Evolutionary conservation across 2,888 invertebrate genomes (phyloP).

Genomic region (Dichetophora obliterata): DNA sequence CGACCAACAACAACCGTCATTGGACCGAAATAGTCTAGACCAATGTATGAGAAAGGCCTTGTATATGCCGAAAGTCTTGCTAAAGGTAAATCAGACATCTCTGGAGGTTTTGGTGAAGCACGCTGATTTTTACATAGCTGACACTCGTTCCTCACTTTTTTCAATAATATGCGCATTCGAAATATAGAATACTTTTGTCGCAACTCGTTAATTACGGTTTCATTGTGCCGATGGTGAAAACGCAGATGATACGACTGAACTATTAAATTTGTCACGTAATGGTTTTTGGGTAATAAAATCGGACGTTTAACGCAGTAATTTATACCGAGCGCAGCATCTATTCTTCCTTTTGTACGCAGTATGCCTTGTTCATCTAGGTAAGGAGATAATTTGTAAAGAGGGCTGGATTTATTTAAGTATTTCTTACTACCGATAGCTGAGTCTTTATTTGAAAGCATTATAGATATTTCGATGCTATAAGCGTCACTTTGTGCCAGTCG

Average conservation of each 20-base stretch:
- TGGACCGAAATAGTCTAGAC: slow-evolving; percentile 47
- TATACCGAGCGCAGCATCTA: neutral
- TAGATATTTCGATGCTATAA: neutral
- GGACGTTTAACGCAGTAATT: neutral
- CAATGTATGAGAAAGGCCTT: slow-evolving; percentile 46
- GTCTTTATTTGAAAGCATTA: neutral
- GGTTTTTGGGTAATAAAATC: slow-evolving; percentile 3
- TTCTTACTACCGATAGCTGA: neutral
- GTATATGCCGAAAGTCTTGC: slow-evolving; percentile 23
- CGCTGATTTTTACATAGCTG: slow-evolving; percentile 33
- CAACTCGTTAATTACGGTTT: slow-evolving; percentile 29
- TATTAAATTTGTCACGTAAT: slow-evolving; percentile 9
- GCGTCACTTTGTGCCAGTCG: too few relatives aligned
- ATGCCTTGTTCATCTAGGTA: neutral
- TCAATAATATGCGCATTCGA: slow-evolving; percentile 24
- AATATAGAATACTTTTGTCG: slow-evolving; percentile 40
- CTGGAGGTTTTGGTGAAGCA: slow-evolving; percentile 37
- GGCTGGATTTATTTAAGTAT: neutral
- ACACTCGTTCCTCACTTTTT: slow-evolving; percentile 24
- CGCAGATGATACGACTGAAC: neutral
- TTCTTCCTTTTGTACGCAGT: neutral
- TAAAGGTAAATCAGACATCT: slow-evolving; percentile 41
- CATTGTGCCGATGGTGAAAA: neutral
- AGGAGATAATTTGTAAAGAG: slow-evolving; percentile 17
- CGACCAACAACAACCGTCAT: slow-evolving; percentile 25